Conservation (phyloP, 2,888 invertebrate species). For the Unio delphinus region DNA sequence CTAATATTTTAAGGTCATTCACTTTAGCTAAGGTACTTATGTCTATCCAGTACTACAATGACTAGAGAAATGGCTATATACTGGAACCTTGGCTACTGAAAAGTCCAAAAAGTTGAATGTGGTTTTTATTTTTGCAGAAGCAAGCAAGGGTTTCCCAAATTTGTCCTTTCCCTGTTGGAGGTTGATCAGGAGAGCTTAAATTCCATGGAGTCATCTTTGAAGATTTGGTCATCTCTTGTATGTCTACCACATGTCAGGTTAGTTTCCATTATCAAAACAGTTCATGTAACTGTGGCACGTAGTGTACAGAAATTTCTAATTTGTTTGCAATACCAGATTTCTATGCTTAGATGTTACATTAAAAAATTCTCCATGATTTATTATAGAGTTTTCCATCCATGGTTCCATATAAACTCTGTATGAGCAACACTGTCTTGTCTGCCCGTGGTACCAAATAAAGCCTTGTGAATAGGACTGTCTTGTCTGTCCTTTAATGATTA, state of each 20-base stretch:
- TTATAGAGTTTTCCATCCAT: too few species aligned
- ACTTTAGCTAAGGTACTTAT: too few species aligned
- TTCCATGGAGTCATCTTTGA: slow-evolving; percentile 10
- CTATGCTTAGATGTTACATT: not conserved
- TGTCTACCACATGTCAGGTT: slow-evolving; percentile 65
- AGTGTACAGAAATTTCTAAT: not conserved
- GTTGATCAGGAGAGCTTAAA: slow-evolving; percentile 3
- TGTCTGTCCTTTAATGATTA: too few species aligned
- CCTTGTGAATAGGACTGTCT: too few species aligned
- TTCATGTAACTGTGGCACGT: not conserved
- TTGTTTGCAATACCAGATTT: not conserved
- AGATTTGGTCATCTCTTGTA: slow-evolving; percentile 55
- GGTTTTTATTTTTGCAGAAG: not conserved
- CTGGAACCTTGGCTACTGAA: too few species aligned
- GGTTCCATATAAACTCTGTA: too few species aligned
- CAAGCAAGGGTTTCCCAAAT: slow-evolving; percentile 3
- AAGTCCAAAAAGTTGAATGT: too few species aligned
- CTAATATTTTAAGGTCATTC: too few species aligned
- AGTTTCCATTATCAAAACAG: slow-evolving; percentile 1
- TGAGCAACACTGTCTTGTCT: too few species aligned
- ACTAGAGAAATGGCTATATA: too few species aligned
- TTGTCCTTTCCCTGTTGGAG: slow-evolving; percentile 1
- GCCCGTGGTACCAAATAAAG: too few species aligned
- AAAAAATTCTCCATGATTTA: not conserved
- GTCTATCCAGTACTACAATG: too few species aligned